Percentiles rank a stretch among this genome's conserved stretches.
phyloP scores from a whole-genome alignment of 2,888 invertebrate genomes.

The Caenorhabditis panamensis region DNA sequence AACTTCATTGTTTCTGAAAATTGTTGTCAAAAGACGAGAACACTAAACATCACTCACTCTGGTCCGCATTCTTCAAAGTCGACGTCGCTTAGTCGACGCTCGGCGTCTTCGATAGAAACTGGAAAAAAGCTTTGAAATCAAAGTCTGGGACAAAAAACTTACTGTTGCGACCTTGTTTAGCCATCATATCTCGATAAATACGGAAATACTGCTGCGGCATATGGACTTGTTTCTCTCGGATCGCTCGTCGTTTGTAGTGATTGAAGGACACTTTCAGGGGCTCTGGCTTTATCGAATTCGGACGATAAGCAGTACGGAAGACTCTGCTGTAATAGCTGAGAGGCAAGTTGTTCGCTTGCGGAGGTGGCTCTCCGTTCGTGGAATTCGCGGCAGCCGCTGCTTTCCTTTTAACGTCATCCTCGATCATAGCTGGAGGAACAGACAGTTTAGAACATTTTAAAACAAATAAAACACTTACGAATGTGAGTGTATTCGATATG shows the following conservation, averaged over 20 bases:
- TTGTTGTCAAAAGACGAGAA: slow-evolving; percentile 1
- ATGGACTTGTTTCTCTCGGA: slow-evolving; percentile 1
- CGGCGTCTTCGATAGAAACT: slow-evolving; percentile 34
- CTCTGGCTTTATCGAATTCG: slow-evolving; percentile 61
- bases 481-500: slow-evolving; percentile 69
- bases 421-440: slow-evolving; percentile 49
- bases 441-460: background rate
- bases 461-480: slow-evolving; percentile 44
- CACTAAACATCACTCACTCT: slow-evolving; percentile 31
- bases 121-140: slow-evolving; percentile 17
- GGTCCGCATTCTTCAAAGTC: slow-evolving; percentile 63
- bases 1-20: slow-evolving; percentile 51
- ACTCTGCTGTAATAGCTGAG: slow-evolving; percentile 66
- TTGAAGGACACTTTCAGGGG: slow-evolving; percentile 65
- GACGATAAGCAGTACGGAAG: slow-evolving; percentile 63
- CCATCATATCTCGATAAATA: slow-evolving; percentile 33
- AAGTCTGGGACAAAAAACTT: too few relatives aligned
- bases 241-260: slow-evolving; percentile 56
- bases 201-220: slow-evolving; percentile 7
- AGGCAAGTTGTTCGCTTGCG: slow-evolving; percentile 56
- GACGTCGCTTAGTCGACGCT: slow-evolving; percentile 21
- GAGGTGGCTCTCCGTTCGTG: slow-evolving; percentile 20
- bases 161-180: slow-evolving; percentile 28
- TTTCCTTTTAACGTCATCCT: slow-evolving; percentile 61
- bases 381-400: background rate